A percentile compares a stretch with the other conserved stretches of the same genome.
Conservation (phyloP, 2,888 invertebrate genomes). For the Tanypteryx hageni region DNA sequence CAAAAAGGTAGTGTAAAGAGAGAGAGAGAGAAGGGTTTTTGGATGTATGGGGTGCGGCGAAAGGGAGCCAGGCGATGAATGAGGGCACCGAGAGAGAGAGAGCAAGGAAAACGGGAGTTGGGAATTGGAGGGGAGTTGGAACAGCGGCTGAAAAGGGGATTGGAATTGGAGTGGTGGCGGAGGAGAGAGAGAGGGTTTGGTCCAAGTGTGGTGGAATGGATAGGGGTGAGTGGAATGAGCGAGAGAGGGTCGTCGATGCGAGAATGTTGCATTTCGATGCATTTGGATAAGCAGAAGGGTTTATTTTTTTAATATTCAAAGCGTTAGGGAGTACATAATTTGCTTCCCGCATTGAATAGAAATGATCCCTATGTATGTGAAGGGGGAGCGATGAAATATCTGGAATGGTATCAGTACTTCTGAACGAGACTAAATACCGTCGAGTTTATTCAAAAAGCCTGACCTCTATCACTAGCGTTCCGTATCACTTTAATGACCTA, state of each 20-base stretch:
- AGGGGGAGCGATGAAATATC: no score
- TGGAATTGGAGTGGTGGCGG: conserved; percentile 30
- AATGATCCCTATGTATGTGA: no score
- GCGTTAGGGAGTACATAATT: no score
- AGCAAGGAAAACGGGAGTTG: background rate
- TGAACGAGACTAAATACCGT: no score
- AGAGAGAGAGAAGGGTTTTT: background rate
- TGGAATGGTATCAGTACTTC: no score
- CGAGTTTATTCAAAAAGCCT: no score
- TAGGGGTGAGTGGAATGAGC: background rate
- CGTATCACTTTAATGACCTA: no score
- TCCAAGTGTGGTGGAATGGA: background rate
- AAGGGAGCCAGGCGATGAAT: background rate
- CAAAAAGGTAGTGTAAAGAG: conserved; percentile 14
- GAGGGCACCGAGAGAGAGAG: background rate
- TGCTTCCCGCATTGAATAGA: no score
- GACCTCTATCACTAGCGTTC: no score
- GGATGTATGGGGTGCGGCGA: background rate
- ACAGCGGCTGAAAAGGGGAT: background rate
- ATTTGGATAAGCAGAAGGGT: background rate
- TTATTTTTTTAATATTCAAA: background rate
- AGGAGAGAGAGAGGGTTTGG: conserved; percentile 3
- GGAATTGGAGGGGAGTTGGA: background rate
- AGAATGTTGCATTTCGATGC: background rate
- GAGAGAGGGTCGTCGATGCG: conserved; percentile 16